phyloP scores from a whole-genome alignment of 2,797 vertebrate genomes.

The Centroberyx gerrardi region DNA sequence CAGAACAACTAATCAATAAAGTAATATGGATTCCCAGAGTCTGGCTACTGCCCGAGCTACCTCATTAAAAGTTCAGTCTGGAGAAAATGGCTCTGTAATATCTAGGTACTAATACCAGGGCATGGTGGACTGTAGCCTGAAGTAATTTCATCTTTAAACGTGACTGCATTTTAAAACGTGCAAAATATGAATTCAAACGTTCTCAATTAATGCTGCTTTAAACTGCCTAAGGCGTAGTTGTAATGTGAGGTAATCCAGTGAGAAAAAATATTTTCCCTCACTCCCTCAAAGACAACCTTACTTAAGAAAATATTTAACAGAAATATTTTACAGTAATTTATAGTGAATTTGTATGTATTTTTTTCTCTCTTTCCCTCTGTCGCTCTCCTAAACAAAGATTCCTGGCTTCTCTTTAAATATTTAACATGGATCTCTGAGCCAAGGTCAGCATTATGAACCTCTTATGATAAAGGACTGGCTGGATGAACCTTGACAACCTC shows the following conservation, averaged over 20 bases:
- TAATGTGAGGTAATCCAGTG: background rate
- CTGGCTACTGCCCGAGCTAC: slow-evolving; percentile 16
- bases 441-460: slow-evolving; percentile 8
- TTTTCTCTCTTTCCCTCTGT: background rate
- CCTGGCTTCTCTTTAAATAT: background rate
- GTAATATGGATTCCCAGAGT: slow-evolving; percentile 51
- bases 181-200: slow-evolving; percentile 3
- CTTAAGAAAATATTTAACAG: too few relatives aligned
- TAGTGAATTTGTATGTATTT: background rate
- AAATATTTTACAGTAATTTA: too few relatives aligned
- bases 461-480: slow-evolving; percentile 4
- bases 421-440: background rate
- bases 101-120: slow-evolving; percentile 3
- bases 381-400: background rate
- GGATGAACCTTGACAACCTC: background rate
- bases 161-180: slow-evolving; percentile 20
- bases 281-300: too few relatives aligned
- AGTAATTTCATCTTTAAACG: slow-evolving; percentile 16
- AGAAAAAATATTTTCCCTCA: background rate
- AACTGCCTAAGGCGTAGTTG: background rate
- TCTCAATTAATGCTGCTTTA: background rate
- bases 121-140: slow-evolving; percentile 28
- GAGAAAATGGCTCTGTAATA: slow-evolving; percentile 52
- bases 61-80: slow-evolving; percentile 51
- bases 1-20: slow-evolving; percentile 55